Evolutionary conservation across 2,888 invertebrate genomes (phyloP), one percentile per base, ranked within the genome.

Genomic region (Steromphala cineraria): DNA sequence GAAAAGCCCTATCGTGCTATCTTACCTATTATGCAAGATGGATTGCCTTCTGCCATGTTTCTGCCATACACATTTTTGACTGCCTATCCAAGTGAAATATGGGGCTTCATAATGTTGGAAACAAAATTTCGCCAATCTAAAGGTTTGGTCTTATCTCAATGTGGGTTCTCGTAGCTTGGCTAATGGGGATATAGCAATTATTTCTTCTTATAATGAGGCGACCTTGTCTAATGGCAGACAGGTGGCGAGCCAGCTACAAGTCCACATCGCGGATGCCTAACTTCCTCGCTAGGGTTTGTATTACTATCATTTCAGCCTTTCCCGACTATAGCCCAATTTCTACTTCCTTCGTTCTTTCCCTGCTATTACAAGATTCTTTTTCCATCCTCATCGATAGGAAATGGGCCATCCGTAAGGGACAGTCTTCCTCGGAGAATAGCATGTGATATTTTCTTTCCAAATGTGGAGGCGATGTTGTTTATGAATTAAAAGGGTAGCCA

Each of bases 121-220:
- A 46, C 53, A 53, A 46, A 13, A 40, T 28, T 40, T 62, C 62
- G 1, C 28, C 46, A 46, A 28, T 21, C 21, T 53, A 5, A 19
- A 52, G 28, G 46, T 67, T 36, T 19, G 36, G 28, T 80, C 81
- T 56, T 81, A 81, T 81, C 80, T 62, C 78, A 53, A 53, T 31
- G 55, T 52, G 24, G 56, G 75, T 75, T 71, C 46, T 53, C 55
- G 80, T 75, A 53, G 75, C 80, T 83, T 83, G 74, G 67, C 53
- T 80, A 80, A 81, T 81, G 80, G 83, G 81, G 55, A 83, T 80
- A 81, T 83, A 80, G 80, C 81, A 83, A 83, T 83, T 83, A 83
- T 81, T 83, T 80, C 78, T 56, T 77, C 74, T 53, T 77, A 78
- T 79, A 81, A 81, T 75, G 79, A 80, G 78, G 53, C 71, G 67